Evolutionary conservation across 2,113 vertebrate genomes (phyloP).

Genomic region (Scortum barcoo): DNA sequence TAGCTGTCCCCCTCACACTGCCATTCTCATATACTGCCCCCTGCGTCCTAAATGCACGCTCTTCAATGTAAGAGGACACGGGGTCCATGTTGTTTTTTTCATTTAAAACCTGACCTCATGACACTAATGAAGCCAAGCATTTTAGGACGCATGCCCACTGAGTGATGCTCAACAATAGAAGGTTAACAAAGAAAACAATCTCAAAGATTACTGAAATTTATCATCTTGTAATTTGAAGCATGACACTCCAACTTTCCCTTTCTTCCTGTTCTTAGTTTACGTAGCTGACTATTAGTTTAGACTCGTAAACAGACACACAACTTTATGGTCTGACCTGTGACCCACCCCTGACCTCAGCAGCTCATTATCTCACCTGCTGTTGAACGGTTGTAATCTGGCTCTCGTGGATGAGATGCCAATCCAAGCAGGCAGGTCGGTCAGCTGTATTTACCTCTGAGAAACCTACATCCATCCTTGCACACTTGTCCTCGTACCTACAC

Average conservation of each 20-base stretch:
- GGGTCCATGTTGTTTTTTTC: constrained; percentile 71
- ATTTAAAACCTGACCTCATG: constrained; percentile 43
- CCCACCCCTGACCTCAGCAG: constrained; percentile 10
- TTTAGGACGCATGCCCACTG: constrained; percentile 22
- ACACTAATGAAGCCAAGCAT: constrained; percentile 60
- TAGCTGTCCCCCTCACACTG: constrained; percentile 33
- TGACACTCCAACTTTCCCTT: not conserved
- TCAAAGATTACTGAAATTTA: not conserved
- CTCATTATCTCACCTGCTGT: constrained; percentile 51
- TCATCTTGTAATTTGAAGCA: no score
- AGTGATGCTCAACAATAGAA: not conserved
- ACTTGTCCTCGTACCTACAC: constrained; percentile 35
- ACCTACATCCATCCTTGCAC: constrained; percentile 27
- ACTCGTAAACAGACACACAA: constrained; percentile 2
- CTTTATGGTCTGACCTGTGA: constrained; percentile 35
- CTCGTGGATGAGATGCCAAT: constrained; percentile 58
- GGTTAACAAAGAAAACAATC: not conserved
- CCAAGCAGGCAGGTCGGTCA: constrained; percentile 48
- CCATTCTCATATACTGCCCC: constrained; percentile 60
- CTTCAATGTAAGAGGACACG: constrained; percentile 23
- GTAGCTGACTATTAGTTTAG: not conserved
- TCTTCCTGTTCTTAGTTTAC: not conserved
- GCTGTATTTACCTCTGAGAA: constrained; percentile 61
- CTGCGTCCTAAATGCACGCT: constrained; percentile 39
- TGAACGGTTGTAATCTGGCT: constrained; percentile 59